A percentile compares a stretch with the other conserved stretches of the same genome.
phyloP scores from a whole-genome alignment of 2,888 invertebrate genomes.

The Cremastobaeus sp. region DNA sequence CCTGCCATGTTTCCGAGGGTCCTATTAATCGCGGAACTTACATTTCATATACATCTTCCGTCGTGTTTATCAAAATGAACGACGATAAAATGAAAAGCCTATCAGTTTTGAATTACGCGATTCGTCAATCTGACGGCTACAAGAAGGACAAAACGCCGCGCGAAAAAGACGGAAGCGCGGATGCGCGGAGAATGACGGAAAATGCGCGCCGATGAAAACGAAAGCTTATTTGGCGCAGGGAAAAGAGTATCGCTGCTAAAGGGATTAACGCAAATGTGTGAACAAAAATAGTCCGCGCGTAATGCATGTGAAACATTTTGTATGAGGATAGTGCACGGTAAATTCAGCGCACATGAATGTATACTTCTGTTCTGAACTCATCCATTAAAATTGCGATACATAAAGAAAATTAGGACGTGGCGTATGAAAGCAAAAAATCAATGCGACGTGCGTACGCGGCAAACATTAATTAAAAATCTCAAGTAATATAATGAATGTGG shows the following conservation, averaged over 20 bases:
- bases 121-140: conserved; percentile 19
- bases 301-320: conserved; percentile 46
- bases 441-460: conserved; percentile 29
- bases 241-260: conserved; percentile 32
- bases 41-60: conserved; percentile 21
- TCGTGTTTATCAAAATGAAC: conserved; percentile 42
- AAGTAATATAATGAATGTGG: conserved; percentile 34
- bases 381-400: conserved; percentile 57
- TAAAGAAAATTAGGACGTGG: conserved; percentile 53
- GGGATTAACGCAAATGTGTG: conserved; percentile 40
- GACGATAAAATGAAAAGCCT: conserved; percentile 38
- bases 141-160: conserved; percentile 1
- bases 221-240: conserved; percentile 40
- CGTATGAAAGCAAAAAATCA: conserved; percentile 49
- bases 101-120: conserved; percentile 36
- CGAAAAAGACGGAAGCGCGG: neutral
- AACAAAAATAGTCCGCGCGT: conserved; percentile 42
- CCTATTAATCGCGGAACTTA: conserved; percentile 48
- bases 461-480: conserved; percentile 47
- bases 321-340: conserved; percentile 26
- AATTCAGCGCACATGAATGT: conserved; percentile 34
- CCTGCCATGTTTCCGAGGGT: conserved; percentile 27
- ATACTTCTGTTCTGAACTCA: conserved; percentile 45
- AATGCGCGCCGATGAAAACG: conserved; percentile 29
- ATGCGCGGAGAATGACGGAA: conserved; percentile 20